A percentile compares a stretch with the other conserved stretches of the same genome.
Conservation (phyloP, 2,797 vertebrate genomes). For the Takifugu ocellatus region DNA sequence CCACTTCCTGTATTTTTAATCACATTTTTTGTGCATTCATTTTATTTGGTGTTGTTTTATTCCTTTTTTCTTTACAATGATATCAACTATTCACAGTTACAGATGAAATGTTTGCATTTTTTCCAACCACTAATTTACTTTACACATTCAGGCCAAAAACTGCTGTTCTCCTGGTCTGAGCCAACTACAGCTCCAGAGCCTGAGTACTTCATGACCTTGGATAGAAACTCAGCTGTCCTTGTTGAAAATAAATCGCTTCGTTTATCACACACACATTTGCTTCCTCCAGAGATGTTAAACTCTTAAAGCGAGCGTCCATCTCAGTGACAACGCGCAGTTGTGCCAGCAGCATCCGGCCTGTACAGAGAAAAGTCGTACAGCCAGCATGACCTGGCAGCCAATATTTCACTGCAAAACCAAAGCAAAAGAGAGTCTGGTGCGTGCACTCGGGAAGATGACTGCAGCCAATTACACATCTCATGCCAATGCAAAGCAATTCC, state of each 20-base stretch:
- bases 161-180: too few relatives aligned
- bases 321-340: background rate
- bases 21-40: background rate
- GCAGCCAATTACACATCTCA: background rate
- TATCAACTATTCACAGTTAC: background rate
- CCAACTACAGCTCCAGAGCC: too few relatives aligned
- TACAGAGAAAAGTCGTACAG: conserved; percentile 13
- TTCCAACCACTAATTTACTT: too few relatives aligned
- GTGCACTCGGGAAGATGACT: conserved; percentile 29
- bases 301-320: background rate
- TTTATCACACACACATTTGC: background rate
- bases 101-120: too few relatives aligned
- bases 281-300: background rate
- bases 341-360: conserved; percentile 5
- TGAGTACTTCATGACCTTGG: too few relatives aligned
- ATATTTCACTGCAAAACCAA: conserved; percentile 41
- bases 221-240: too few relatives aligned
- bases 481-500: conserved; percentile 9
- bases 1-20: background rate
- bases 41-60: background rate
- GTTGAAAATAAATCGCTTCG: too few relatives aligned
- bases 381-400: conserved; percentile 56
- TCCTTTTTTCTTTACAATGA: background rate
- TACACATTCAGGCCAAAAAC: too few relatives aligned
- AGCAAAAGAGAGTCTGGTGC: conserved; percentile 5